Conservation (phyloP, 1,140 invertebrate species). For the Rhyzopertha dominica region DNA sequence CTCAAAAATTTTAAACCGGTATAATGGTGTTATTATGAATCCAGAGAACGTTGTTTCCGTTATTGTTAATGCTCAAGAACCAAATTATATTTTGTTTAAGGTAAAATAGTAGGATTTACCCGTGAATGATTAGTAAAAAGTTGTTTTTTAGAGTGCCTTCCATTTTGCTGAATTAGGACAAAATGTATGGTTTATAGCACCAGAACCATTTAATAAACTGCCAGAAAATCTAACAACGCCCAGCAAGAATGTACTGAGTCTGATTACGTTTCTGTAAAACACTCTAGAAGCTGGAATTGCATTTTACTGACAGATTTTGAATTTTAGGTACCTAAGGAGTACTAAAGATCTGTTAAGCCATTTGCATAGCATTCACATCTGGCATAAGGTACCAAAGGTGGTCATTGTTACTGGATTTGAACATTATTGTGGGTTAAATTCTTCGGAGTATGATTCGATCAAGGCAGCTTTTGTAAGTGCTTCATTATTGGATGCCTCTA, state of each 20-base stretch:
- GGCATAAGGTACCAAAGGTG: conserved; percentile 27
- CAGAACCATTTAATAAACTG: conserved; percentile 23
- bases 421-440: conserved; percentile 21
- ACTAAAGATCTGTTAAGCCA: conserved; percentile 27
- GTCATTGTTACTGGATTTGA: conserved; percentile 29
- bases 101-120: not conserved
- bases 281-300: not conserved
- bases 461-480: conserved; percentile 20
- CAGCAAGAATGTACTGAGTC: conserved; percentile 27
- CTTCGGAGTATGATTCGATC: conserved; percentile 14
- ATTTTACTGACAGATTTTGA: conserved; percentile 6
- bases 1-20: conserved; percentile 13
- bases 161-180: conserved; percentile 27
- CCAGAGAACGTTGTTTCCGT: not conserved
- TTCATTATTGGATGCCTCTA: conserved; percentile 22
- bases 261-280: conserved; percentile 36
- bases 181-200: conserved; percentile 34
- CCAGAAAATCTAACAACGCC: conserved; percentile 27
- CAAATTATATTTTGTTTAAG: not conserved
- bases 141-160: conserved; percentile 28
- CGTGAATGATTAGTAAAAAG: conserved; percentile 6
- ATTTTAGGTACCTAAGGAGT: conserved; percentile 32
- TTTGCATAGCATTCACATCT: conserved; percentile 31
- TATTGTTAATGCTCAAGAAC: not conserved
- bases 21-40: not conserved